These are phyloP conservation scores for Napeogenes inachia DNA, from an alignment of 2,888 invertebrate genomes.

Conservation along the genomic window DNA sequence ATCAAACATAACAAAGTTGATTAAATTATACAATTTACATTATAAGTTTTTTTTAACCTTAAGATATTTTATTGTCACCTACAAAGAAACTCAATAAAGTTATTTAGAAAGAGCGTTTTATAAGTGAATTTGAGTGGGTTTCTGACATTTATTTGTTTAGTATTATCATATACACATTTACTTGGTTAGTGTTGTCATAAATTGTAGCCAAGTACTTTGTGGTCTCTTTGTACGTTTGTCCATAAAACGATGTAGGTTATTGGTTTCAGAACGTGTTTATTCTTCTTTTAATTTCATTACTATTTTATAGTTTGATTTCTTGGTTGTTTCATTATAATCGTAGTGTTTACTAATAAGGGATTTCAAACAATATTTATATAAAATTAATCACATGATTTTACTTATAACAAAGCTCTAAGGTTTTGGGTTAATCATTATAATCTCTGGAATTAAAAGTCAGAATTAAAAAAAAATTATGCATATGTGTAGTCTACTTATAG, in stretches of 20 bases:
- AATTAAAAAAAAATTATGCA: too few relatives aligned
- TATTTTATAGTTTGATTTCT: neutral
- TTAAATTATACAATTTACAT: neutral
- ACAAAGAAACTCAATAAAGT: conserved; percentile 7
- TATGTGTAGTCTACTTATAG: too few relatives aligned
- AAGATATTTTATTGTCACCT: neutral
- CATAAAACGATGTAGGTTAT: conserved; percentile 16
- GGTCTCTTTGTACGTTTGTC: conserved; percentile 16
- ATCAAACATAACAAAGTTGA: neutral
- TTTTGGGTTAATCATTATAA: too few relatives aligned
- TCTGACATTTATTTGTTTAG: conserved; percentile 26
- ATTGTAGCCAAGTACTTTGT: conserved; percentile 14
- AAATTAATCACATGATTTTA: too few relatives aligned
- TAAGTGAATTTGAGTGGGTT: conserved; percentile 27
- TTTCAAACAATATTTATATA: too few relatives aligned
- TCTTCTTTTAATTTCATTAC: conserved; percentile 6
- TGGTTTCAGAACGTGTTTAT: conserved; percentile 15
- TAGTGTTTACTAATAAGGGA: too few relatives aligned
- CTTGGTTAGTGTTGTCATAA: conserved; percentile 21
- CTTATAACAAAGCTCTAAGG: too few relatives aligned
- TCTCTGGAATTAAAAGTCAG: too few relatives aligned
- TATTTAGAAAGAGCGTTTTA: conserved; percentile 18
- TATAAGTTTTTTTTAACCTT: neutral
- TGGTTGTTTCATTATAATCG: too few relatives aligned
- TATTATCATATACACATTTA: too few relatives aligned